Evolutionary conservation across 2,113 vertebrate genomes (phyloP).

Genomic region (Brachyhypopomus occidentalis): DNA sequence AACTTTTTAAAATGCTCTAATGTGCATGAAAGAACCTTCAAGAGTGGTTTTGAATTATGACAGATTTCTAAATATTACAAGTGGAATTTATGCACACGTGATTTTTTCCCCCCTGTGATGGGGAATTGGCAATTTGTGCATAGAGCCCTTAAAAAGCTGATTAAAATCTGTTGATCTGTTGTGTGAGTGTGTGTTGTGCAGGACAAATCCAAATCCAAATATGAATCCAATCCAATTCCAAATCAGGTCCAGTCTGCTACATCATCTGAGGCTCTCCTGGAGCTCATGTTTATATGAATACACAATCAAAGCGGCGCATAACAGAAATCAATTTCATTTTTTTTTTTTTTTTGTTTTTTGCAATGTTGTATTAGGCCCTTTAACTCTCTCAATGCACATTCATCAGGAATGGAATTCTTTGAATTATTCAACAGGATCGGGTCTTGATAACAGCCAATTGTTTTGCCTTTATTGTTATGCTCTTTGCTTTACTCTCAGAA

Average conservation of each 20-base stretch:
- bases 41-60: background rate
- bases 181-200: background rate
- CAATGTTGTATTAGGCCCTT: constrained; percentile 13
- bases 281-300: constrained; percentile 39
- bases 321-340: constrained; percentile 15
- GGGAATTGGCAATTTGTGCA: constrained; percentile 38
- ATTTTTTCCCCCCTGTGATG: constrained; percentile 23
- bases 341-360: background rate
- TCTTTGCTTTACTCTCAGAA: constrained; percentile 2
- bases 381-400: constrained; percentile 11
- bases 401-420: constrained; percentile 14
- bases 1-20: background rate
- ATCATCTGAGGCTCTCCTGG: background rate
- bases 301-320: constrained; percentile 14
- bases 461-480: constrained; percentile 18
- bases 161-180: constrained; percentile 22
- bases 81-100: constrained; percentile 14
- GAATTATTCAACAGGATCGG: constrained; percentile 41
- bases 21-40: background rate
- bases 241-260: background rate
- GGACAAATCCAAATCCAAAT: background rate
- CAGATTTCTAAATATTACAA: constrained; percentile 12
- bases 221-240: background rate
- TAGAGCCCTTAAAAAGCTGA: constrained; percentile 32
- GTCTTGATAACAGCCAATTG: constrained; percentile 31